Conservation (phyloP, 2,888 invertebrate species). For the Diaphora mendica region DNA sequence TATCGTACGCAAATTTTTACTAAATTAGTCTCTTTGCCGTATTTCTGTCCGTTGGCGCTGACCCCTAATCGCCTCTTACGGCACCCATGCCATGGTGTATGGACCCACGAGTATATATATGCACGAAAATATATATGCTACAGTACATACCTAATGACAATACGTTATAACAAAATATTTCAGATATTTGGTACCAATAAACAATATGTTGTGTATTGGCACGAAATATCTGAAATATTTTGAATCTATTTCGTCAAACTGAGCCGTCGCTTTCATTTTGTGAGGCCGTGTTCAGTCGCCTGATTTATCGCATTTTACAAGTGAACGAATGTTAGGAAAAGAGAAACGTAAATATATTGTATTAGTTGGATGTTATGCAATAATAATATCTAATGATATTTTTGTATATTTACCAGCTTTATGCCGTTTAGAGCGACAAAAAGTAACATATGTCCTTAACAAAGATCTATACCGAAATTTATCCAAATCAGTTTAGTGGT, state of each 20-base stretch:
- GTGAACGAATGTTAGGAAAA: background rate
- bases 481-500: no score
- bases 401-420: no score
- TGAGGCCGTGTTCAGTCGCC: background rate
- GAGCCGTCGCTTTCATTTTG: background rate
- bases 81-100: no score
- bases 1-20: no score
- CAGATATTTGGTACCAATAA: background rate
- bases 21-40: no score
- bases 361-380: background rate
- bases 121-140: background rate
- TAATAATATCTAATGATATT: background rate
- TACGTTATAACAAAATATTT: background rate
- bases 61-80: no score
- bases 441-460: no score
- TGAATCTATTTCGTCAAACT: background rate
- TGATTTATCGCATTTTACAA: background rate
- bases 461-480: no score
- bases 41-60: no score
- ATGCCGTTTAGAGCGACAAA: no score
- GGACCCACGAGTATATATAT: no score
- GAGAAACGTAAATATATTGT: background rate
- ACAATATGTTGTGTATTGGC: background rate
- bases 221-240: background rate
- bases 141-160: no score